A percentile compares a stretch with the other conserved stretches of the same genome.
Evolutionary conservation across 2,888 invertebrate genomes (phyloP).

Genomic region (Tribolium freemani): DNA sequence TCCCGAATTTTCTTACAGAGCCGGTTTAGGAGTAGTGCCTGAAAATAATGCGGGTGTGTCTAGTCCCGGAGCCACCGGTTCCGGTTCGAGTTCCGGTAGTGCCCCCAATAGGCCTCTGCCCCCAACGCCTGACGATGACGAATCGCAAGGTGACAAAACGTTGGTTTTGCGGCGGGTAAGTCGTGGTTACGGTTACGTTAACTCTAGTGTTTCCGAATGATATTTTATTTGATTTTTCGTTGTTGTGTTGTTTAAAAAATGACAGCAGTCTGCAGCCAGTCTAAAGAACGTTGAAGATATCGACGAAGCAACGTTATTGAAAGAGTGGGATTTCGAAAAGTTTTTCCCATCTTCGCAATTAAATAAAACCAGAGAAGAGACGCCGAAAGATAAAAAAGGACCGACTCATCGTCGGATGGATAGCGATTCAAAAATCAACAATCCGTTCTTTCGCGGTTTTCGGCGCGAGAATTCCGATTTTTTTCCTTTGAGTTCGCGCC

Average conservation of each 20-base stretch:
- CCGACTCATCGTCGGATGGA: slow-evolving; percentile 79
- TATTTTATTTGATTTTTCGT: slow-evolving; percentile 32
- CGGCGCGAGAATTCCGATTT: slow-evolving; percentile 89
- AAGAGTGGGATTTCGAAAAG: slow-evolving; percentile 90
- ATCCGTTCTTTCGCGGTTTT: slow-evolving; percentile 83
- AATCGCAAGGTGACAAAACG: slow-evolving; percentile 83
- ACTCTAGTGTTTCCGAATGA: slow-evolving; percentile 27
- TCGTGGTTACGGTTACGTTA: slow-evolving; percentile 51
- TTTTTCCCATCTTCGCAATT: slow-evolving; percentile 76
- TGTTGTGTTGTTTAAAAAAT: slow-evolving; percentile 51
- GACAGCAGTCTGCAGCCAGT: slow-evolving; percentile 68
- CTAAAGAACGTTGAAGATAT: slow-evolving; percentile 68
- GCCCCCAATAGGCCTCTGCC: slow-evolving; percentile 94
- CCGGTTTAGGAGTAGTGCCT: slow-evolving; percentile 77
- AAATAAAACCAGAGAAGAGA: slow-evolving; percentile 27
- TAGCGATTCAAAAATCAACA: slow-evolving; percentile 78
- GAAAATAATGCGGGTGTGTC: slow-evolving; percentile 70
- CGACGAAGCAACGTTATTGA: slow-evolving; percentile 84
- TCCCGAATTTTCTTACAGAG: slow-evolving; percentile 88
- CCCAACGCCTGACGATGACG: slow-evolving; percentile 94
- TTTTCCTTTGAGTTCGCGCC: slow-evolving; percentile 82
- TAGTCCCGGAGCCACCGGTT: slow-evolving; percentile 65
- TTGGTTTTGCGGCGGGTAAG: slow-evolving; percentile 94
- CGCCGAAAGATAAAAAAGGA: slow-evolving; percentile 66
- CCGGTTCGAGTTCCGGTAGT: slow-evolving; percentile 72